phyloP scores from a whole-genome alignment of 1,140 invertebrate species.

The Dufourea novaeangliae region DNA sequence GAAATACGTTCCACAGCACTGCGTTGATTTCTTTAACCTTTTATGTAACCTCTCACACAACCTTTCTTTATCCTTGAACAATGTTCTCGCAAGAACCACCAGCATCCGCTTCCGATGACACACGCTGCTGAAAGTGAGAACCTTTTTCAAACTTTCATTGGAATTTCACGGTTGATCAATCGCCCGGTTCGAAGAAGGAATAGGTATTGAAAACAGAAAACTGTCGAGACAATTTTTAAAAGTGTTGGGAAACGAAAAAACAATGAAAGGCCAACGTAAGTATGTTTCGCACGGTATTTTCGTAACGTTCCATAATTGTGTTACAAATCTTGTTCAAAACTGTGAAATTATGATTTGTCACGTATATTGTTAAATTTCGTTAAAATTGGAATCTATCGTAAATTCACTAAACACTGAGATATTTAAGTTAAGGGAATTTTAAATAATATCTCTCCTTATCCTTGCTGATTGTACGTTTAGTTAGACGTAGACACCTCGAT shows the following conservation, averaged over 20 bases:
- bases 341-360: background rate
- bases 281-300: constrained; percentile 35
- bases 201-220: too few relatives aligned
- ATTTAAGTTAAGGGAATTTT: too few relatives aligned
- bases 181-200: background rate
- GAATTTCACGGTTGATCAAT: constrained; percentile 29
- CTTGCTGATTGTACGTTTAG: too few relatives aligned
- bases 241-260: constrained; percentile 46
- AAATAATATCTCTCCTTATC: too few relatives aligned
- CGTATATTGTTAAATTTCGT: too few relatives aligned
- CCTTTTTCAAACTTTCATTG: constrained; percentile 30
- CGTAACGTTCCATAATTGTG: constrained; percentile 50
- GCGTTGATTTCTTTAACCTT: background rate
- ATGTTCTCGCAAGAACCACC: constrained; percentile 28
- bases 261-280: constrained; percentile 40
- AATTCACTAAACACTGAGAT: too few relatives aligned
- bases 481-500: too few relatives aligned
- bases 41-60: background rate
- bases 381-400: too few relatives aligned
- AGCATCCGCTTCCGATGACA: constrained; percentile 11
- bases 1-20: background rate
- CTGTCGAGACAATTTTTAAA: constrained; percentile 35
- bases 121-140: background rate
- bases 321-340: constrained; percentile 18
- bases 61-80: constrained; percentile 39